phyloP scores from a whole-genome alignment of 2,797 vertebrate genomes.

The Melanotaenia nigrans region DNA sequence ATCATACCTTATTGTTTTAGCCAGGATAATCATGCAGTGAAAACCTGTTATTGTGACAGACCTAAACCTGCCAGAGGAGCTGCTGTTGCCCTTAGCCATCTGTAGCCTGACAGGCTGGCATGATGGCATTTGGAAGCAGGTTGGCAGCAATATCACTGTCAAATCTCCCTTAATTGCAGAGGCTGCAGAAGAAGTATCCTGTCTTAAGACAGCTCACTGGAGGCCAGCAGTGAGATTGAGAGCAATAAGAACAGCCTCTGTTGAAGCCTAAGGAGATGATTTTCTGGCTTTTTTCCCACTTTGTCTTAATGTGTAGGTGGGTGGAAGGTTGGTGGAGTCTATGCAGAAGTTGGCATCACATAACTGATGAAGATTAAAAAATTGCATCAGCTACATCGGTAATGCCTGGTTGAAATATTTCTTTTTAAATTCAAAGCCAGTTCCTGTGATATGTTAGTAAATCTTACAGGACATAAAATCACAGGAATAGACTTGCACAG shows the following conservation, averaged over 20 bases:
- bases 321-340: slow-evolving; percentile 30
- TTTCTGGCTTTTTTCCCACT: slow-evolving; percentile 29
- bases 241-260: slow-evolving; percentile 25
- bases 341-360: slow-evolving; percentile 25
- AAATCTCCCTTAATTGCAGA: slow-evolving; percentile 9
- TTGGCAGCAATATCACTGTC: slow-evolving; percentile 11
- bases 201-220: slow-evolving; percentile 8
- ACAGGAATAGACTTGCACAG: background rate
- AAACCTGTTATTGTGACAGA: background rate
- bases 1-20: background rate
- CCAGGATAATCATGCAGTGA: background rate
- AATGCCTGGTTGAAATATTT: slow-evolving; percentile 4
- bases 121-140: slow-evolving; percentile 1
- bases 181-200: slow-evolving; percentile 37
- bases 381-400: slow-evolving; percentile 12
- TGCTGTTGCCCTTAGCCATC: background rate
- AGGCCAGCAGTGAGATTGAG: slow-evolving; percentile 28
- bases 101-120: background rate
- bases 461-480: background rate
- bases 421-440: slow-evolving; percentile 12
- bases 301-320: slow-evolving; percentile 5
- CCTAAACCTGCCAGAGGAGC: slow-evolving; percentile 6
- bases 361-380: slow-evolving; percentile 17
- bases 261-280: slow-evolving; percentile 35
- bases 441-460: slow-evolving; percentile 15